phyloP scores from a whole-genome alignment of 64 coral and sea anemone genomes.

The Catalaphyllia jardinei region DNA sequence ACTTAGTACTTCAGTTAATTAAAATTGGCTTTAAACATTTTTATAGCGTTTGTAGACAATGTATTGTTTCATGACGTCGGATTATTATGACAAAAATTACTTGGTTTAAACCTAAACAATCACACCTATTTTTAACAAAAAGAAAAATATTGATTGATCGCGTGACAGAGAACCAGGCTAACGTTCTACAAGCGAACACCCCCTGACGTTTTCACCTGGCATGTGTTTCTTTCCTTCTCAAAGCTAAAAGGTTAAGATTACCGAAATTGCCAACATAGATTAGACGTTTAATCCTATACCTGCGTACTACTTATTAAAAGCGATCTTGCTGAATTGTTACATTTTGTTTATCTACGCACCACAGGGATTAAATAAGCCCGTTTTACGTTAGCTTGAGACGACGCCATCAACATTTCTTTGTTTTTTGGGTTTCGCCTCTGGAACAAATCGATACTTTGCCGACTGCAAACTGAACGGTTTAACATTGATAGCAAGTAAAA shows the following conservation, averaged over 20 bases:
- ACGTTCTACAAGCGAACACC: neutral
- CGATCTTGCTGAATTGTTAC: constrained; percentile 5
- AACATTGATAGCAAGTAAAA: neutral
- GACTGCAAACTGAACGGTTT: neutral
- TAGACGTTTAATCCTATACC: neutral
- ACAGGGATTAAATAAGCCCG: neutral
- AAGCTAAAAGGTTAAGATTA: neutral
- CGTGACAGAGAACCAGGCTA: neutral
- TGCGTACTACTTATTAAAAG: neutral
- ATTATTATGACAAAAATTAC: neutral
- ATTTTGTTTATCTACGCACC: constrained; percentile 16
- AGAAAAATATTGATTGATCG: neutral
- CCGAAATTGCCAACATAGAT: neutral
- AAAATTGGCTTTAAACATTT: no score
- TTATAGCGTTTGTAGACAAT: no score
- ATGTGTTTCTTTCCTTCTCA: neutral
- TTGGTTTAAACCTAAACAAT: neutral
- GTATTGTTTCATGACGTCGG: neutral
- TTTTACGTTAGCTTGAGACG: neutral
- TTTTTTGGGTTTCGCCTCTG: neutral
- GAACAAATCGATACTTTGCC: neutral
- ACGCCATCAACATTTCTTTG: neutral
- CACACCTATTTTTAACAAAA: neutral
- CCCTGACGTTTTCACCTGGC: neutral
- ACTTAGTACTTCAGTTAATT: no score